Conservation (phyloP, 2,888 invertebrate species). For the Drosophila quinaria region DNA sequence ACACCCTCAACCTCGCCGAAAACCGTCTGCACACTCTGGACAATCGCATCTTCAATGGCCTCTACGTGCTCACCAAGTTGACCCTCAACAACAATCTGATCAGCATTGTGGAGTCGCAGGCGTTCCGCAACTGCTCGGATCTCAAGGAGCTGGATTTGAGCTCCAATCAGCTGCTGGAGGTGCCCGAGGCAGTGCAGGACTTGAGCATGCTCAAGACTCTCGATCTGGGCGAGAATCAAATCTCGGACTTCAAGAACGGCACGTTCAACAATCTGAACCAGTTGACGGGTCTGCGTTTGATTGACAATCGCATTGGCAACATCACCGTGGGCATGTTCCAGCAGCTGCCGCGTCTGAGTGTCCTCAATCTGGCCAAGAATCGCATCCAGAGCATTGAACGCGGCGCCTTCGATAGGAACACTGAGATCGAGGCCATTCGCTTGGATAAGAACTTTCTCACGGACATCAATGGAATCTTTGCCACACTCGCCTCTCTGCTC, state of each 20-base stretch:
- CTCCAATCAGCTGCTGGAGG: constrained; percentile 92
- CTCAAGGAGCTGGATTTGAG: constrained; percentile 95
- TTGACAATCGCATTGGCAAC: constrained; percentile 95
- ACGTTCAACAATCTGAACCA: constrained; percentile 94
- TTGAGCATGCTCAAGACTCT: constrained; percentile 94
- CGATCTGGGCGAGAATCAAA: constrained; percentile 96
- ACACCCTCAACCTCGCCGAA: constrained; percentile 95
- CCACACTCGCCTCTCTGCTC: constrained; percentile 92
- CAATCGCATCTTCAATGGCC: constrained; percentile 92
- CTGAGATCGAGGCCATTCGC: constrained; percentile 93
- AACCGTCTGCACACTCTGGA: constrained; percentile 94
- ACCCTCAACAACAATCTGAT: constrained; percentile 95
- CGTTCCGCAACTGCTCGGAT: constrained; percentile 95
- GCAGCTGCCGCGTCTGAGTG: constrained; percentile 93
- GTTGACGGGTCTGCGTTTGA: constrained; percentile 94
- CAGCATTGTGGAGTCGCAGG: constrained; percentile 91
- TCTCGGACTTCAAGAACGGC: constrained; percentile 92
- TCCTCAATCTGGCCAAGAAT: constrained; percentile 95
- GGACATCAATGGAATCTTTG: constrained; percentile 95
- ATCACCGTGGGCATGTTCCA: constrained; percentile 94
- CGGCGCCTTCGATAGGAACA: constrained; percentile 93
- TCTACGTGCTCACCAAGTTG: constrained; percentile 93
- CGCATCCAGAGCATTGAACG: constrained; percentile 94
- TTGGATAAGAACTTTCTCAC: constrained; percentile 95
- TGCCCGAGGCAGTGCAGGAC: constrained; percentile 93